Conservation (phyloP, 2,888 invertebrate species). For the Heliconius cydno region DNA sequence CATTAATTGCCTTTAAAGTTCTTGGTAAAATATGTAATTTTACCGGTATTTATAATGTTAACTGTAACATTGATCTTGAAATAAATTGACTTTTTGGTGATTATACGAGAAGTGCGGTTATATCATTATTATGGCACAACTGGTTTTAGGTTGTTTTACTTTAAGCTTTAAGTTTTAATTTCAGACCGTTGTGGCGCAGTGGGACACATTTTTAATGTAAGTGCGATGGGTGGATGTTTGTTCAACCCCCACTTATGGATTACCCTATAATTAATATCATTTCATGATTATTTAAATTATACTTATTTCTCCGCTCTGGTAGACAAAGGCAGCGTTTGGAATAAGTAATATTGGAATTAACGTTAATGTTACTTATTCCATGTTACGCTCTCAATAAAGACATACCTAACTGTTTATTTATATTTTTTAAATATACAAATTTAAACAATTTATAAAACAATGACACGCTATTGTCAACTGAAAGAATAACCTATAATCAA, state of each 20-base stretch:
- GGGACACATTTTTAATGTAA: no score
- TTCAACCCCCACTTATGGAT: neutral
- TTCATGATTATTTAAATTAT: no score
- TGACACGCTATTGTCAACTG: neutral
- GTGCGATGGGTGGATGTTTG: no score
- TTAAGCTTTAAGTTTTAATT: neutral
- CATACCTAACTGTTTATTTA: neutral
- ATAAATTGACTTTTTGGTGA: neutral
- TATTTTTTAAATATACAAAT: neutral
- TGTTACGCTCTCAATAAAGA: neutral
- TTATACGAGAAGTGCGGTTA: neutral
- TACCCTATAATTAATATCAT: no score
- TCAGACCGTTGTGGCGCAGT: no score
- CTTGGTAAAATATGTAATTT: conserved; percentile 11
- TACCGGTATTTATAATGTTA: neutral
- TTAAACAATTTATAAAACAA: neutral
- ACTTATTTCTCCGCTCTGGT: no score
- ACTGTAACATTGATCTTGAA: neutral
- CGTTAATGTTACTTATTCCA: neutral
- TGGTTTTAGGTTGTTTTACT: neutral
- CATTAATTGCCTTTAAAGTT: conserved; percentile 5
- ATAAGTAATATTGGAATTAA: no score
- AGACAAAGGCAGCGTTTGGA: neutral
- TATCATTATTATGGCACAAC: neutral
- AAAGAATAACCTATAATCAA: neutral